Evolutionary conservation across 2,113 vertebrate species (phyloP).

Genomic region (Ariopsis seemanni): DNA sequence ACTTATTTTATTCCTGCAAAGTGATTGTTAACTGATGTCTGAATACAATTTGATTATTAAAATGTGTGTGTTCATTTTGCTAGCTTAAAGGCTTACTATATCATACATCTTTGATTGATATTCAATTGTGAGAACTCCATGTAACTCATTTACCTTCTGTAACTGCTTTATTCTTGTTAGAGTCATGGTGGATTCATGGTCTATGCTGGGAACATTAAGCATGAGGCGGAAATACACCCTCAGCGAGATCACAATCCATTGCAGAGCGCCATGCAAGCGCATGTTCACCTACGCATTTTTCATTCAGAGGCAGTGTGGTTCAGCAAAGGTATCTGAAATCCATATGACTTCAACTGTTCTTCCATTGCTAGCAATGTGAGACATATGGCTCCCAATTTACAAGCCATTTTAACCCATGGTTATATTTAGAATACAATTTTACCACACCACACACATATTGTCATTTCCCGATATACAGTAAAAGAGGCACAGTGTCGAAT

Average conservation of each 20-base stretch:
- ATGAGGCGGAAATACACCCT: not conserved
- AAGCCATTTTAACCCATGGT: not conserved
- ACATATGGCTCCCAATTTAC: not conserved
- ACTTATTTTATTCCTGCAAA: not conserved
- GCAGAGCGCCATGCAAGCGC: not conserved
- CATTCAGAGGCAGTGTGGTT: not conserved
- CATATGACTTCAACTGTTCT: not conserved
- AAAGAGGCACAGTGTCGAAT: not conserved
- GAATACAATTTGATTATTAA: not conserved
- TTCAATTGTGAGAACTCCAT: not conserved
- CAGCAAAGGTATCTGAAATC: not conserved
- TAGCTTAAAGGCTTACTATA: not conserved
- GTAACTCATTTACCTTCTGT: not conserved
- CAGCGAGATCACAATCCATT: not conserved
- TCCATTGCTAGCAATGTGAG: not conserved
- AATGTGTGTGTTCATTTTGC: not conserved
- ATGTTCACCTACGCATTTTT: not conserved
- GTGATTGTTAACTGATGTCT: not conserved
- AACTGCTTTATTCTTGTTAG: not conserved
- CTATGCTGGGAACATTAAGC: not conserved
- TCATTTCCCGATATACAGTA: not conserved
- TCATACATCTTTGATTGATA: not conserved
- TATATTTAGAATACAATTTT: not conserved
- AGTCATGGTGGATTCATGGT: not conserved
- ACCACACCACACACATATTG: not conserved